phyloP scores from a whole-genome alignment of 2,797 vertebrate species.

The Meda fulgida region DNA sequence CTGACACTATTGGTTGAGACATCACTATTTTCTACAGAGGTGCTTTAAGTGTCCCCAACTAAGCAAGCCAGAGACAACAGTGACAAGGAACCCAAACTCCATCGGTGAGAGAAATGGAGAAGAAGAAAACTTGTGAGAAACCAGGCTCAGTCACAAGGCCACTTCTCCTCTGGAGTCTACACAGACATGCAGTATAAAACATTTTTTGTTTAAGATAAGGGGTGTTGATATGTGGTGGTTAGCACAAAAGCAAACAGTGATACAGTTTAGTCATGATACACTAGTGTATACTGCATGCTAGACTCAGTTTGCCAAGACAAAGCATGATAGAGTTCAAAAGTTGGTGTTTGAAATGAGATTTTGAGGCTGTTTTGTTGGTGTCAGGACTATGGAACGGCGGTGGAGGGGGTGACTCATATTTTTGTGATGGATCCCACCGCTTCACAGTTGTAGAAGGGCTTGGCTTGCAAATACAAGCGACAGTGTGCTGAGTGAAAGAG shows the following conservation, averaged over 20 bases:
- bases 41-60: no score
- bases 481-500: slow-evolving; percentile 37
- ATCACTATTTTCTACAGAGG: no score
- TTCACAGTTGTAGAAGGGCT: slow-evolving; percentile 41
- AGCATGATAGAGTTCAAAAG: slow-evolving; percentile 24
- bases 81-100: no score
- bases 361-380: slow-evolving; percentile 36
- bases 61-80: no score
- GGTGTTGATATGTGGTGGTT: neutral
- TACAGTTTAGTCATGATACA: slow-evolving; percentile 18
- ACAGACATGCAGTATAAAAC: neutral
- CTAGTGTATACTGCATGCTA: slow-evolving; percentile 4
- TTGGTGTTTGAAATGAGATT: slow-evolving; percentile 7
- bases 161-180: neutral
- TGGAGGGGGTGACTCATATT: slow-evolving; percentile 4
- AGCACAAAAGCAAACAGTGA: neutral
- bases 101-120: no score
- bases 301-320: slow-evolving; percentile 23
- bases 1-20: no score
- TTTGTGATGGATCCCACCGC: slow-evolving; percentile 49
- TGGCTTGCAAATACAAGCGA: slow-evolving; percentile 37
- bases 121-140: no score
- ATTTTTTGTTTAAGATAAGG: neutral
- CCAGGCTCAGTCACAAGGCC: no score
- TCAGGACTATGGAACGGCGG: slow-evolving; percentile 11